A percentile compares a stretch with the other conserved stretches of the same genome.
Conservation (phyloP, 2,888 invertebrate species). For the Orthosia cruda region DNA sequence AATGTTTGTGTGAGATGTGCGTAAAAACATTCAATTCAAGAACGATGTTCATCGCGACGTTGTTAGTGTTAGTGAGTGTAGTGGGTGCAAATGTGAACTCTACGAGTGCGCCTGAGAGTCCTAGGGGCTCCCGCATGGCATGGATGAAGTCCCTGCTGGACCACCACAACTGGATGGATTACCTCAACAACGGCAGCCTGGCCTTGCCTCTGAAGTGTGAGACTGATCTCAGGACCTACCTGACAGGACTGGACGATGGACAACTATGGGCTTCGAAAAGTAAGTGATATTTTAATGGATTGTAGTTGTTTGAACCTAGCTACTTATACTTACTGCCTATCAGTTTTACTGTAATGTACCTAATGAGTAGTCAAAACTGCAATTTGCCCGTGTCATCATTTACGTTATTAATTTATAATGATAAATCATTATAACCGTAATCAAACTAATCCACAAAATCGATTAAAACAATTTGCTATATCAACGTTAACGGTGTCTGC, state of each 20-base stretch:
- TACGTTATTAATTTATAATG: background rate
- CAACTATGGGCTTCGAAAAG: constrained; percentile 96
- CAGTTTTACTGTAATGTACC: too few species aligned
- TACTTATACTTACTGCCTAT: too few species aligned
- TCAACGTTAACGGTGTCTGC: constrained; percentile 29
- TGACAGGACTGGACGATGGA: constrained; percentile 92
- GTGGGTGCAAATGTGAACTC: constrained; percentile 85
- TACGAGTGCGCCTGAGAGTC: constrained; percentile 53
- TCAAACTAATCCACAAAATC: background rate
- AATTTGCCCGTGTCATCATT: background rate
- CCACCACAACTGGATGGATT: constrained; percentile 92
- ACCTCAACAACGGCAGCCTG: constrained; percentile 88
- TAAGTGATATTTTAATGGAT: constrained; percentile 86
- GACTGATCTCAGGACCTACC: constrained; percentile 91
- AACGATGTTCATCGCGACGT: constrained; percentile 80
- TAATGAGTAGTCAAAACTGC: background rate
- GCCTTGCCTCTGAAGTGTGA: constrained; percentile 85
- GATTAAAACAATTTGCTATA: constrained; percentile 35
- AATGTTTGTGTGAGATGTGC: constrained; percentile 65
- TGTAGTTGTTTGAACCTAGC: too few species aligned
- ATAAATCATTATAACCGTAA: background rate
- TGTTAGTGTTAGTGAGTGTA: constrained; percentile 87
- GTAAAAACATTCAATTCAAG: constrained; percentile 66
- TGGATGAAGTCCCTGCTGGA: constrained; percentile 93
- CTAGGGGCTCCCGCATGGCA: constrained; percentile 88